These are phyloP conservation scores for Eristalinus sepulchralis DNA, from an alignment of 2,888 invertebrate species.

Conservation along the genomic window DNA sequence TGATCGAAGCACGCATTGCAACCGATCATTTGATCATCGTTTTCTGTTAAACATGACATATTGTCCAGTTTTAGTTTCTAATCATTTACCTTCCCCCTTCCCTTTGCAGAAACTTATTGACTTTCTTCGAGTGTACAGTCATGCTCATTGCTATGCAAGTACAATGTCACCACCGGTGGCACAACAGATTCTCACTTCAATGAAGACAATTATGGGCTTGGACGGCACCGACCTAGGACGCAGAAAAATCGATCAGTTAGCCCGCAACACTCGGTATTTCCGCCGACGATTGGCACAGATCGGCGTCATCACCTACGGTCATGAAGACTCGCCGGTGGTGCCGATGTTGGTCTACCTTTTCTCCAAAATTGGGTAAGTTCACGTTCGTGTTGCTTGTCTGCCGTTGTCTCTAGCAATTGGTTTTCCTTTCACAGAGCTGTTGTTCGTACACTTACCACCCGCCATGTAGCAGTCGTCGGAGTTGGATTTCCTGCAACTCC, in stretches of 20 bases:
- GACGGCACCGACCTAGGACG: slow-evolving; percentile 88
- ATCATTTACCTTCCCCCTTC: slow-evolving; percentile 61
- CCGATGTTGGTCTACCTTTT: slow-evolving; percentile 97
- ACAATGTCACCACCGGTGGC: slow-evolving; percentile 95
- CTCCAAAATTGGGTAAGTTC: slow-evolving; percentile 93
- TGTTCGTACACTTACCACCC: slow-evolving; percentile 90
- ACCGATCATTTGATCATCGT: too few relatives aligned
- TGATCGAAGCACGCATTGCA: too few relatives aligned
- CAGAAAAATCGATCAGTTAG: slow-evolving; percentile 86
- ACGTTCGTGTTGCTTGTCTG: background rate
- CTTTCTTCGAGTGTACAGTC: slow-evolving; percentile 89
- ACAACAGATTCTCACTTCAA: slow-evolving; percentile 93
- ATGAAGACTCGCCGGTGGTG: slow-evolving; percentile 97
- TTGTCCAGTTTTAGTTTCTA: background rate
- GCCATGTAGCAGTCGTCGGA: slow-evolving; percentile 95
- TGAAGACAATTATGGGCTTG: slow-evolving; percentile 92
- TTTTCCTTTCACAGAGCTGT: slow-evolving; percentile 84
- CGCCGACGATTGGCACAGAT: slow-evolving; percentile 89
- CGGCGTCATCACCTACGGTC: slow-evolving; percentile 96
- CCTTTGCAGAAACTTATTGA: slow-evolving; percentile 86
- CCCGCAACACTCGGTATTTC: slow-evolving; percentile 91
- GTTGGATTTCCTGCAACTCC: slow-evolving; percentile 99
- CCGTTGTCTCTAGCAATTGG: background rate
- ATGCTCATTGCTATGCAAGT: slow-evolving; percentile 92
- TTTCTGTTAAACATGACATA: background rate